Conservation (phyloP, 2,797 vertebrate genomes). For the Limnodromus scolopaceus region DNA sequence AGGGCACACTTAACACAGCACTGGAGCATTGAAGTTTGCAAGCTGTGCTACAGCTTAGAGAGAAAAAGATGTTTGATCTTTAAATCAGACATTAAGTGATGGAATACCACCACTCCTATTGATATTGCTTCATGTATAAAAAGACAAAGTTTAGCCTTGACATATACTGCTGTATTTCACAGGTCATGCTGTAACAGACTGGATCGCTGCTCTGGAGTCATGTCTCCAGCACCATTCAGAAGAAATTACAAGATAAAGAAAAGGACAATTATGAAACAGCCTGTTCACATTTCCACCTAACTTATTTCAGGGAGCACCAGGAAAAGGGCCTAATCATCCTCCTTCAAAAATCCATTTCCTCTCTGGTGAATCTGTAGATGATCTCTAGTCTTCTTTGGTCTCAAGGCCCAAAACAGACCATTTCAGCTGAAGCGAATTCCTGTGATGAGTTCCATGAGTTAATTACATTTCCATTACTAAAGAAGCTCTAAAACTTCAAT, state of each 20-base stretch:
- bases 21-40: not conserved
- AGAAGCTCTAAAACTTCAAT: constrained; percentile 42
- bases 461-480: constrained; percentile 55
- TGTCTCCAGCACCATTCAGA: not conserved
- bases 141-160: not conserved
- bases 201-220: not conserved
- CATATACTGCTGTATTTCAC: not conserved
- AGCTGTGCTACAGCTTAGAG: not conserved
- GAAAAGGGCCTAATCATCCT: not conserved
- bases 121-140: not conserved
- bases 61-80: not conserved
- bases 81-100: not conserved
- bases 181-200: not conserved
- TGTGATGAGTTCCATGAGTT: constrained; percentile 17
- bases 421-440: not conserved
- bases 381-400: not conserved
- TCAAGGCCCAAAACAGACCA: not conserved
- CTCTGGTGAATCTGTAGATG: not conserved
- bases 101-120: not conserved
- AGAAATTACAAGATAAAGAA: constrained; percentile 45
- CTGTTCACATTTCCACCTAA: constrained; percentile 14
- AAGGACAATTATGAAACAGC: constrained; percentile 61
- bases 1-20: not conserved
- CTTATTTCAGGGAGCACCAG: not conserved
- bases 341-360: constrained; percentile 9